phyloP scores from a whole-genome alignment of 2,888 invertebrate genomes.

The Perithous albicinctus region DNA sequence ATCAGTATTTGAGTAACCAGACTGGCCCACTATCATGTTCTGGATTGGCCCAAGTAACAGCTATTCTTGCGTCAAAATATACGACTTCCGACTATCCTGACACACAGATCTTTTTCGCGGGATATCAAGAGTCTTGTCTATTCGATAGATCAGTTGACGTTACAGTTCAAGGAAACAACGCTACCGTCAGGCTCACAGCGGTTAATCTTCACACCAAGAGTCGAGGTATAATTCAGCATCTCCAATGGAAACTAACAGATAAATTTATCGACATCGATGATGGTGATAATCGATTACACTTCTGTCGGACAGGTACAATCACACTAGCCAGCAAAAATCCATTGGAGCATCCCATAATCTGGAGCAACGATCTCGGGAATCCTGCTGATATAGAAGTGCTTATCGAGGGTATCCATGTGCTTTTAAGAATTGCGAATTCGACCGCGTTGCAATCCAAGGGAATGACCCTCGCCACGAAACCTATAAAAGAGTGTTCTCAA shows the following conservation, averaged over 20 bases:
- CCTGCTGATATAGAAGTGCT: constrained; percentile 88
- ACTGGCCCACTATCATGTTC: constrained; percentile 88
- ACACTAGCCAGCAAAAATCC: constrained; percentile 89
- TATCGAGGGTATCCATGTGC: constrained; percentile 87
- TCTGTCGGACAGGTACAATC: constrained; percentile 82
- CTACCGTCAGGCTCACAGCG: constrained; percentile 85
- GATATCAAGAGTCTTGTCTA: constrained; percentile 87
- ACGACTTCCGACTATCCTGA: constrained; percentile 88
- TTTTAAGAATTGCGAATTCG: constrained; percentile 86
- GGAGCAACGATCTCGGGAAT: constrained; percentile 91
- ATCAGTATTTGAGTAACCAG: constrained; percentile 86
- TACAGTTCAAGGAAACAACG: background rate
- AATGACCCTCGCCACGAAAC: constrained; percentile 59
- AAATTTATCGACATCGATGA: background rate
- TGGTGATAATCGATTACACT: background rate
- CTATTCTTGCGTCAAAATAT: constrained; percentile 87
- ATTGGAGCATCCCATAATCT: constrained; percentile 88
- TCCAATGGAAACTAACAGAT: background rate
- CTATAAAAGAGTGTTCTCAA: constrained; percentile 69
- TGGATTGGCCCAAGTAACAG: constrained; percentile 89
- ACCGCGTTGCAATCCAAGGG: constrained; percentile 80
- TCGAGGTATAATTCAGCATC: constrained; percentile 84
- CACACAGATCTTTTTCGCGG: constrained; percentile 89
- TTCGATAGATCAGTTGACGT: constrained; percentile 71
- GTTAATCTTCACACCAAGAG: constrained; percentile 89